Conservation (phyloP, 2,797 vertebrate species). For the Valencia hispanica region DNA sequence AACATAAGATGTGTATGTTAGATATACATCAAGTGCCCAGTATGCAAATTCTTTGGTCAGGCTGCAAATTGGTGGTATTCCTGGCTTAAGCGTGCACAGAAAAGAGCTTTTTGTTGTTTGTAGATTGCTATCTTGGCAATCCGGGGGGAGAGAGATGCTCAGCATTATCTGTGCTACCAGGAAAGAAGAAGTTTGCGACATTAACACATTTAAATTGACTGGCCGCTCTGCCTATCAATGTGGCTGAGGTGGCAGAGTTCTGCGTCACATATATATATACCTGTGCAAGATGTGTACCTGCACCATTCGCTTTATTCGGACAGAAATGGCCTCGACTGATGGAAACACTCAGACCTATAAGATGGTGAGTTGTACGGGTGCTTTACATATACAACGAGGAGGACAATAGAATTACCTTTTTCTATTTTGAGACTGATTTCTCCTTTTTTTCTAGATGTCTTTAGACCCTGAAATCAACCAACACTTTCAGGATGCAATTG, state of each 20-base stretch:
- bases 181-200: slow-evolving; percentile 83
- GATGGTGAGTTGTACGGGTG: slow-evolving; percentile 85
- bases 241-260: slow-evolving; percentile 57
- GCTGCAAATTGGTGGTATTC: slow-evolving; percentile 53
- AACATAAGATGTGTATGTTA: slow-evolving; percentile 23
- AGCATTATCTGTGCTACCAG: slow-evolving; percentile 67
- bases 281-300: slow-evolving; percentile 57
- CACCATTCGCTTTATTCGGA: slow-evolving; percentile 27
- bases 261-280: slow-evolving; percentile 65
- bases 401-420: background rate
- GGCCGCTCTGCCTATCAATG: slow-evolving; percentile 50
- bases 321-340: slow-evolving; percentile 51
- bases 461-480: slow-evolving; percentile 88
- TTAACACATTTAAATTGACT: slow-evolving; percentile 77
- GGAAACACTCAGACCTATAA: slow-evolving; percentile 59
- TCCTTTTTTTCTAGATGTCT: slow-evolving; percentile 74
- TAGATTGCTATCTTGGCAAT: slow-evolving; percentile 66
- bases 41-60: slow-evolving; percentile 75
- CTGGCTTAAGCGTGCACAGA: slow-evolving; percentile 52
- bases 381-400: background rate
- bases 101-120: slow-evolving; percentile 58
- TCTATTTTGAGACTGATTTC: background rate
- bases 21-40: slow-evolving; percentile 43
- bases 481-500: slow-evolving; percentile 94
- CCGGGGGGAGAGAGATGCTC: slow-evolving; percentile 54